Percentiles rank a stretch among this genome's conserved stretches.
These are phyloP conservation scores for Meta bourneti DNA, from an alignment of 2,888 invertebrate species.

Conservation along the genomic window DNA sequence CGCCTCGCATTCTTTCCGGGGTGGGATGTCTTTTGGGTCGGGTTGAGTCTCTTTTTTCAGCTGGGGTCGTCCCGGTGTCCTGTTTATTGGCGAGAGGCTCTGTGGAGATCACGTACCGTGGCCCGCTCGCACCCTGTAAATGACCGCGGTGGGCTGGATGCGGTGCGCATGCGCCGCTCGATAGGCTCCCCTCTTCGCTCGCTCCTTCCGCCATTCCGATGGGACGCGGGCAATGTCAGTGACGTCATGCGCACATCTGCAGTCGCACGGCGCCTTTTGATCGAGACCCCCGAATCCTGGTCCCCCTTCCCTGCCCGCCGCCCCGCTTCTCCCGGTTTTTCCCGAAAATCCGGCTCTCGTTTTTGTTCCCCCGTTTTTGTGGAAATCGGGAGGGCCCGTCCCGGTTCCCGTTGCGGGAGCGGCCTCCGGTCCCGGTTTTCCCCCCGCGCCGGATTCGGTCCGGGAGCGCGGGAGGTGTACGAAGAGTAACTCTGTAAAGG, in stretches of 20 bases:
- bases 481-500: slow-evolving; percentile 31
- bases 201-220: slow-evolving; percentile 27
- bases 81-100: slow-evolving; percentile 4
- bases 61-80: background rate
- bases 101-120: slow-evolving; percentile 27
- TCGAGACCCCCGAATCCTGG: slow-evolving; percentile 43
- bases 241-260: slow-evolving; percentile 77
- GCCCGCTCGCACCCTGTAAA: slow-evolving; percentile 74
- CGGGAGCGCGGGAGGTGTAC: no score
- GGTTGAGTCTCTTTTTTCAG: background rate
- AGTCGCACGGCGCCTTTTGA: slow-evolving; percentile 73
- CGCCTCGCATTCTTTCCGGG: slow-evolving; percentile 54
- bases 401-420: background rate
- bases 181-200: slow-evolving; percentile 35
- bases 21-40: no score
- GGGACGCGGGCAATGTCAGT: slow-evolving; percentile 33
- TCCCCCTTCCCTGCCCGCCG: slow-evolving; percentile 12
- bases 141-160: slow-evolving; percentile 73
- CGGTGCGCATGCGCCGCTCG: slow-evolving; percentile 73
- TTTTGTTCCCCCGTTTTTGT: slow-evolving; percentile 19
- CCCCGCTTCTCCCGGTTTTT: slow-evolving; percentile 18
- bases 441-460: no score
- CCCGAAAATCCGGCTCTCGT: slow-evolving; percentile 43
- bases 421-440: no score
- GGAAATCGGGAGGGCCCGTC: no score